These are phyloP conservation scores for Naso thynnoides DNA, from an alignment of 2,797 vertebrate species.

Conservation along the genomic window DNA sequence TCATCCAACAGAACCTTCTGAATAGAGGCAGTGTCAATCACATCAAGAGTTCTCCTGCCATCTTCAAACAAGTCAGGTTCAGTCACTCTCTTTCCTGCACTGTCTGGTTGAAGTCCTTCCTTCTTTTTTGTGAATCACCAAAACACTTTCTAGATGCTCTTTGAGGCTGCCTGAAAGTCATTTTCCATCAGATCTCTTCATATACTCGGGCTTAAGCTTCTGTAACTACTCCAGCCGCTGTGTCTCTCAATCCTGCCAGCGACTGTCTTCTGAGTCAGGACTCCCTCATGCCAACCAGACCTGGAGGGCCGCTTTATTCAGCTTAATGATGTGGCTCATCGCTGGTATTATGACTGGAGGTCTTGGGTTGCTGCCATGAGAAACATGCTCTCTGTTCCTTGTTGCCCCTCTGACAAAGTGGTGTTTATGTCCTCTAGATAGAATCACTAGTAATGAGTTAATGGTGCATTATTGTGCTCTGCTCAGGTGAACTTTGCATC, in stretches of 20 bases:
- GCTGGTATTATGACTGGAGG: constrained; percentile 40
- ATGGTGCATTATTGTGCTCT: background rate
- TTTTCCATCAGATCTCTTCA: constrained; percentile 36
- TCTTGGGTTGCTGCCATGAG: constrained; percentile 52
- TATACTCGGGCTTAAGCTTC: constrained; percentile 11
- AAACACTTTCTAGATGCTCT: constrained; percentile 13
- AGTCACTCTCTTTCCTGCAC: constrained; percentile 1
- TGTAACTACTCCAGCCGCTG: constrained; percentile 44
- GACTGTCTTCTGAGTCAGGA: constrained; percentile 58
- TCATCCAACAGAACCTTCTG: background rate
- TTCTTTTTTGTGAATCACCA: background rate
- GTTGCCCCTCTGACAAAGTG: constrained; percentile 27
- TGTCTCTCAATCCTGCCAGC: constrained; percentile 39
- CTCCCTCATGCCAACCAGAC: constrained; percentile 41
- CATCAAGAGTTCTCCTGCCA: background rate
- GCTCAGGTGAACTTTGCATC: constrained; percentile 14
- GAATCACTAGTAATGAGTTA: constrained; percentile 8
- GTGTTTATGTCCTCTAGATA: constrained; percentile 27
- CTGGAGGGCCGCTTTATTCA: constrained; percentile 53
- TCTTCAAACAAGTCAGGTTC: constrained; percentile 4
- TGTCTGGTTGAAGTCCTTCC: background rate
- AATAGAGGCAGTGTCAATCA: background rate
- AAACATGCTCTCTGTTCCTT: constrained; percentile 42
- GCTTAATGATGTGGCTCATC: constrained; percentile 56
- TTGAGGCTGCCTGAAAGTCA: constrained; percentile 19